Percentiles rank a stretch among this genome's conserved stretches.
These are phyloP conservation scores for Liasis olivaceus DNA, from an alignment of 2,797 vertebrate genomes.

Conservation along the genomic window DNA sequence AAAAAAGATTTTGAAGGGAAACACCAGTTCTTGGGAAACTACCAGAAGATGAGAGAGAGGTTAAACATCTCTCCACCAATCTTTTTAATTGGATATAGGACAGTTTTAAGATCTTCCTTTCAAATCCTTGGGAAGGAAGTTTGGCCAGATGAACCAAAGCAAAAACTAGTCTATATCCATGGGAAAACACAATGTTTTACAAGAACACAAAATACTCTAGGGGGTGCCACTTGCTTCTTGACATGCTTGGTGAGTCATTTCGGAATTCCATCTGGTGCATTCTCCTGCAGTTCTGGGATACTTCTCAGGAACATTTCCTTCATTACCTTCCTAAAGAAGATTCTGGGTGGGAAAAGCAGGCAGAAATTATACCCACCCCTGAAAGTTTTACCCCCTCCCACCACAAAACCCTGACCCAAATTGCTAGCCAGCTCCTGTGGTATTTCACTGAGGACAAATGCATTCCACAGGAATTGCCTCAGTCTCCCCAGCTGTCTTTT, in stretches of 20 bases:
- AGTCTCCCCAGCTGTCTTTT: slow-evolving; percentile 37
- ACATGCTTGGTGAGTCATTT: neutral
- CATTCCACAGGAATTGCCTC: neutral
- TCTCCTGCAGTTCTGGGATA: rapidly evolving
- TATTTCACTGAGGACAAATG: neutral
- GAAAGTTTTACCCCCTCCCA: neutral
- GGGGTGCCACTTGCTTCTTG: neutral
- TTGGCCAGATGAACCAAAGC: neutral
- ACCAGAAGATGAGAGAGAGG: neutral
- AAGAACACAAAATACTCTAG: neutral
- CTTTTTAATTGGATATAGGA: neutral
- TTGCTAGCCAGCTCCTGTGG: slow-evolving; percentile 3
- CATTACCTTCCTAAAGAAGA: neutral
- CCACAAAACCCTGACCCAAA: rapidly evolving
- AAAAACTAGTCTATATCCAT: neutral
- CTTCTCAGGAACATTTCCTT: neutral
- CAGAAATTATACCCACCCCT: neutral
- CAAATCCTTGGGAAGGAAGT: neutral
- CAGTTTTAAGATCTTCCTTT: neutral
- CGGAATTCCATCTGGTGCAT: neutral
- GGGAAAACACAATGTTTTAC: neutral
- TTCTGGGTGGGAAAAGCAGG: neutral
- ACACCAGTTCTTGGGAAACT: neutral
- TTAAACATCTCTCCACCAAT: neutral
- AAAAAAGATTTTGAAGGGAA: neutral